Evolutionary conservation across 2,888 invertebrate species (phyloP), one percentile per base, ranked within the genome.

Genomic region (Ornithoptera priamus): DNA sequence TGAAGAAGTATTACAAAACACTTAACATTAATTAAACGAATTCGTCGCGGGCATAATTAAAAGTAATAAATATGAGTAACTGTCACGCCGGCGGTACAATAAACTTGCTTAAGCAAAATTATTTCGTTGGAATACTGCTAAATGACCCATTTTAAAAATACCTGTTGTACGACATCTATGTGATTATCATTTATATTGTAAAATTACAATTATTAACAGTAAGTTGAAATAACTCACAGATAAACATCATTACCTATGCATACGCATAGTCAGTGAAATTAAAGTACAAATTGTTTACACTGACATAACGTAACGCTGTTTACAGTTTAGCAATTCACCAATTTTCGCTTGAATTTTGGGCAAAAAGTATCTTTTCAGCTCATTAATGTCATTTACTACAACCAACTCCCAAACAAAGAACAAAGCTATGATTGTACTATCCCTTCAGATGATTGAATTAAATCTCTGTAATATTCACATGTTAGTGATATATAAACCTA

Each of bases 11-110:
- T 46, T 62, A 53, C 39, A 20, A 30, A 62, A 66, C 62, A 20
- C 36, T 62, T 70, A 53, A 53, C 18, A 65, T 66, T 68, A 59
- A 69, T 65, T 61, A 65, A 63, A 61, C 61, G 61, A 69, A 46
- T 57, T 65, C 65, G 39, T 69, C 39, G 65, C 30, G n/a, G 56
- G 39, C 56, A 42, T 50, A 65, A 69, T 60, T 53, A 65, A 69
- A 65, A 65, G 60, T 50, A 57, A 69, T 69, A 65, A 65, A 62
- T 42, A 56, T 57, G 30, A 62, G 57, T 46, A 15, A 46, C 53
- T 53, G n/a, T n/a, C 18, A 6, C n/a, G 53, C n/a, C 53, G 18
- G 30, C 53, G 18, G 18, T n/a, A n/a, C 8, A 53, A 53, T n/a
- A 12, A 12, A n/a, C 53, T 53, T n/a, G n/a, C 7, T 8, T n/a